Base-by-base conservation (phyloP, 2,113 vertebrate genomes). In the Macquaria ambigua region DNA sequence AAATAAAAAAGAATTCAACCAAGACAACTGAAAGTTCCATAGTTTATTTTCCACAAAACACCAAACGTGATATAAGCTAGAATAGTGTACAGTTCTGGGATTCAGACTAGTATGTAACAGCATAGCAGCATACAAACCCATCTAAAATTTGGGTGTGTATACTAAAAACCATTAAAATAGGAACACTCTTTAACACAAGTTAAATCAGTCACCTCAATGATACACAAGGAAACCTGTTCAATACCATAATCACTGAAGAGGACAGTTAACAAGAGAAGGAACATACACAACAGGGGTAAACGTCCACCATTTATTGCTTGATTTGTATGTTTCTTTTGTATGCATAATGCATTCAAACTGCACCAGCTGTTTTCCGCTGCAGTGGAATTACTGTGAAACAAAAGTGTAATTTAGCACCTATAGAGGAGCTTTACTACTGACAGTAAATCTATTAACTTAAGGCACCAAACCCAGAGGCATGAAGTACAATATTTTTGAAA, bases 1-100 rank as follows among this genome's bases (percentile, higher is more conserved):
- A 39, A 63, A 59, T 8, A 66, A 48, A 28, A 37, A 61, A 63
- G 0, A 16, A 25, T 23, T 8, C 52, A 37, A 31, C 1, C 0
- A 55, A 69, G 4, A 64, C 6, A 20, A 76, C 4, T 56, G 1
- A 59, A 53, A 23, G 20, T 76, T 70, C 6, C 20, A 64, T 7
- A 6, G 18, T 92, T 90, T 91, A 91, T 91, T 90, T 84, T 67
- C 43, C 80, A 90, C 80, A 85, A 78, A 91, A 91, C 77, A 80
- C 18, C 64, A 75, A 77, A 76, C 63, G 62, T 56, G 74, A 83
- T 66, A 83, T 12, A n/a, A 84, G 46, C 10, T 37, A 34, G 12
- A 52, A 4, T 7, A 28, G 41, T 55, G 9, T 56, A 79, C 74
- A 88, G 68, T 53, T 72, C 5, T 71, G 20, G 37, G 37, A 70